Evolutionary conservation across 2,113 vertebrate species (phyloP).

Genomic region (Heloderma charlesbogerti): DNA sequence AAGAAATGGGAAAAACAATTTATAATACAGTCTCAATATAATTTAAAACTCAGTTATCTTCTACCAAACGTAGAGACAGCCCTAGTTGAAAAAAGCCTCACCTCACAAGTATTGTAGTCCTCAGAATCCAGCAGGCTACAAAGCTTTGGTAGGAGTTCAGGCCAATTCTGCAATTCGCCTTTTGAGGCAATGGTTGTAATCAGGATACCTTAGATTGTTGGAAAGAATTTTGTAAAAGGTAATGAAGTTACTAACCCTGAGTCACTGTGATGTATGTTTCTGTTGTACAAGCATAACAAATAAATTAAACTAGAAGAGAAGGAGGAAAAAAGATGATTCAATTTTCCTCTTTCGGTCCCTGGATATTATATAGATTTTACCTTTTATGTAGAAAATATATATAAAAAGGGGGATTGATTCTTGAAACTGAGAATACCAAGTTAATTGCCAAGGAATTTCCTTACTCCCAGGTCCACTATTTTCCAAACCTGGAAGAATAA

Average conservation of each 20-base stretch:
- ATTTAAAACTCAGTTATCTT: neutral
- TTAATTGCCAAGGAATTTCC: neutral
- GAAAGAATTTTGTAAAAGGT: conserved; percentile 4
- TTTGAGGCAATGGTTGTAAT: conserved; percentile 99
- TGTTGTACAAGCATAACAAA: neutral
- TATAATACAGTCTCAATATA: neutral
- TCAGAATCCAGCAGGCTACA: conserved; percentile 95
- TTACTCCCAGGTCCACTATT: neutral
- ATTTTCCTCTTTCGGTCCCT: neutral
- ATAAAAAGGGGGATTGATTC: neutral
- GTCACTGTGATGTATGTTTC: neutral
- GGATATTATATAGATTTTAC: neutral
- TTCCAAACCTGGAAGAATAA: neutral
- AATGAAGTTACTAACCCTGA: neutral
- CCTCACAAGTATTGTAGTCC: conserved; percentile 98
- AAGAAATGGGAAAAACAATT: neutral
- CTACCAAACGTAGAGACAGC: neutral
- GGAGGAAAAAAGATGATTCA: neutral
- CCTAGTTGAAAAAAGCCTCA: conserved; percentile 64
- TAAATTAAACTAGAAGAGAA: neutral
- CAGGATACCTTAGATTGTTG: conserved; percentile 87
- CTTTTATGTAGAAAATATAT: neutral
- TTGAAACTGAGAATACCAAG: neutral
- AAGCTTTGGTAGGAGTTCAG: conserved; percentile 95
- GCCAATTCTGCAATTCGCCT: conserved; percentile 97